Conservation (phyloP, 2,888 invertebrate species). For the Cetonia aurata region DNA sequence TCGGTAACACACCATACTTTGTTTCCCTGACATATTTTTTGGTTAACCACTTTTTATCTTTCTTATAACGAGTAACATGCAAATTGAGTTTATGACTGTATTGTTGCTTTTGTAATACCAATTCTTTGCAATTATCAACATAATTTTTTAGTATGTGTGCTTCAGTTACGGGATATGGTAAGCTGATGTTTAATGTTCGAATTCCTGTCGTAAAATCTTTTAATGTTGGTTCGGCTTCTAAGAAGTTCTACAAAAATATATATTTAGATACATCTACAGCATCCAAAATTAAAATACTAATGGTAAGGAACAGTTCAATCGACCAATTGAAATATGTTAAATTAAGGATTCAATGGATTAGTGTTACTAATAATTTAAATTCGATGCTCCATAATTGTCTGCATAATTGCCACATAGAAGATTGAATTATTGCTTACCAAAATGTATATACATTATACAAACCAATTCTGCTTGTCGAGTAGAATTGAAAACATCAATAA, state of each 20-base stretch:
- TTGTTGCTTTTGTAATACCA: conserved; percentile 36
- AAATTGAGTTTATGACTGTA: conserved; percentile 32
- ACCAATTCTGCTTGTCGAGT: conserved; percentile 27
- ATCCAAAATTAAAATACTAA: too few species aligned
- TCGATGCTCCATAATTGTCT: not conserved
- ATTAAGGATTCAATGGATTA: too few species aligned
- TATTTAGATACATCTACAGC: not conserved
- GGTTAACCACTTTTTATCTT: conserved; percentile 42
- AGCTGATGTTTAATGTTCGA: conserved; percentile 26
- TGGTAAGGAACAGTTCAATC: too few species aligned
- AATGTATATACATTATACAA: not conserved
- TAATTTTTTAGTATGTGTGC: conserved; percentile 17
- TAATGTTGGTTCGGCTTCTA: conserved; percentile 30
- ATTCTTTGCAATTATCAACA: conserved; percentile 40
- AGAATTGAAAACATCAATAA: conserved; percentile 33
- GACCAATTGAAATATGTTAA: not conserved
- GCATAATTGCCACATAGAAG: not conserved
- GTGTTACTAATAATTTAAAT: too few species aligned
- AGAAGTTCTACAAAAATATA: conserved; percentile 25
- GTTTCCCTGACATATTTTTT: conserved; percentile 38
- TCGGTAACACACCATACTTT: conserved; percentile 41
- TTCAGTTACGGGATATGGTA: conserved; percentile 42
- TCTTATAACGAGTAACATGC: conserved; percentile 29
- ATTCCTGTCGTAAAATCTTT: conserved; percentile 36
- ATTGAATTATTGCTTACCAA: not conserved